A percentile compares a stretch with the other conserved stretches of the same genome.
phyloP scores from a whole-genome alignment of 1,140 invertebrate genomes.

The Nautilus pompilius region DNA sequence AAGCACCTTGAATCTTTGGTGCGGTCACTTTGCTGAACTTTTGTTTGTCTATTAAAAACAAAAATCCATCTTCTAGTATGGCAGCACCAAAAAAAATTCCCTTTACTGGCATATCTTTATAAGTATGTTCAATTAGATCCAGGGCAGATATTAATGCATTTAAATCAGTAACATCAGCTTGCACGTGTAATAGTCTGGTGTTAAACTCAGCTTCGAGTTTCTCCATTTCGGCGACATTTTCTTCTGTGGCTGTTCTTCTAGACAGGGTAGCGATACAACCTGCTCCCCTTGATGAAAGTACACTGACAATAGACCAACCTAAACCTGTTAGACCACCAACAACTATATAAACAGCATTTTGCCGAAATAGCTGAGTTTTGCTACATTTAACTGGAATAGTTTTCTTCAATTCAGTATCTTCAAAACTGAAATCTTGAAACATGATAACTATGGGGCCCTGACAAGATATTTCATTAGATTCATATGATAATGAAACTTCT shows the following conservation, averaged over 20 bases:
- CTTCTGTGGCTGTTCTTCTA: background rate
- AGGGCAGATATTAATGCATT: background rate
- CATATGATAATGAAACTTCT: too few species aligned
- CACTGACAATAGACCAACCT: background rate
- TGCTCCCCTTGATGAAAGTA: background rate
- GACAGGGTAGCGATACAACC: background rate
- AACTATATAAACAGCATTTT: slow-evolving; percentile 20
- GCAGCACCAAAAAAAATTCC: slow-evolving; percentile 21
- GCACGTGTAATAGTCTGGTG: background rate
- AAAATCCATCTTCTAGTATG: slow-evolving; percentile 2
- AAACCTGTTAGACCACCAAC: slow-evolving; percentile 10
- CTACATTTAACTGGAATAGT: too few species aligned
- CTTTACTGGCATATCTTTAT: background rate
- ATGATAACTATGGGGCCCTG: too few species aligned
- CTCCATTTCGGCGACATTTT: background rate
- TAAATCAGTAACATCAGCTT: slow-evolving; percentile 11
- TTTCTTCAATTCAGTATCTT: too few species aligned
- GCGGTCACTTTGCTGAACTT: slow-evolving; percentile 5
- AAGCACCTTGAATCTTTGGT: slow-evolving; percentile 14
- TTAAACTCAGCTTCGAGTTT: background rate
- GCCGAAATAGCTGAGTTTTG: too few species aligned
- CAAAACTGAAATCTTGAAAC: too few species aligned
- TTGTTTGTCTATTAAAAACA: slow-evolving; percentile 5
- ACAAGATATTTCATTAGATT: too few species aligned
- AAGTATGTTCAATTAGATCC: background rate